Evolutionary conservation across 1,140 invertebrate genomes (phyloP).

Genomic region (Bombus pascuorum): DNA sequence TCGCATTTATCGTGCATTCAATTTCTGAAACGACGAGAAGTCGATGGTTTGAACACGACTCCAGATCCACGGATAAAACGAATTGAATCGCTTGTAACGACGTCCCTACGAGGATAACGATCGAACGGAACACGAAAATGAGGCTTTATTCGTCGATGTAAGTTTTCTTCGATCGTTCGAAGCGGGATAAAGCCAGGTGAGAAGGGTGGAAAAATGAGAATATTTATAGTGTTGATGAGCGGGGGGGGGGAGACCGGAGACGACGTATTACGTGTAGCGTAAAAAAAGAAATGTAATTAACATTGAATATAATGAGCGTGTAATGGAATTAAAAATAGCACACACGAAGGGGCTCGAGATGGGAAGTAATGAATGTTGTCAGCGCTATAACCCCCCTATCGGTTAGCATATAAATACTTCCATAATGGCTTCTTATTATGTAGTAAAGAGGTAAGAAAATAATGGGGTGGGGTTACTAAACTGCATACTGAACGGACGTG

Average conservation of each 20-base stretch:
- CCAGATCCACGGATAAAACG: slow-evolving; percentile 10
- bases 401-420: background rate
- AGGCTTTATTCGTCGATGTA: background rate
- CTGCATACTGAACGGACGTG: background rate
- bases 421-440: background rate
- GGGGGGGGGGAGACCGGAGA: too few species aligned
- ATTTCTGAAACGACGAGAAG: slow-evolving; percentile 22
- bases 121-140: background rate
- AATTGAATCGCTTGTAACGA: slow-evolving; percentile 18
- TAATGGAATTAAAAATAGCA: background rate
- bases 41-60: slow-evolving; percentile 4
- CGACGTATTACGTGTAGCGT: background rate
- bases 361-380: background rate
- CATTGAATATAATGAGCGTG: background rate
- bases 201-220: background rate
- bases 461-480: background rate
- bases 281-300: background rate
- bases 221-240: background rate
- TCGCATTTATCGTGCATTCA: slow-evolving; percentile 22
- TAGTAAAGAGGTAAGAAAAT: background rate
- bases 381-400: background rate
- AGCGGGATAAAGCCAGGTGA: background rate
- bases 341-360: background rate
- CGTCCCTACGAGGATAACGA: slow-evolving; percentile 5
- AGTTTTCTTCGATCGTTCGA: background rate